Base-by-base conservation (phyloP, 2,113 vertebrate species). In the Spizaetus ornatus region DNA sequence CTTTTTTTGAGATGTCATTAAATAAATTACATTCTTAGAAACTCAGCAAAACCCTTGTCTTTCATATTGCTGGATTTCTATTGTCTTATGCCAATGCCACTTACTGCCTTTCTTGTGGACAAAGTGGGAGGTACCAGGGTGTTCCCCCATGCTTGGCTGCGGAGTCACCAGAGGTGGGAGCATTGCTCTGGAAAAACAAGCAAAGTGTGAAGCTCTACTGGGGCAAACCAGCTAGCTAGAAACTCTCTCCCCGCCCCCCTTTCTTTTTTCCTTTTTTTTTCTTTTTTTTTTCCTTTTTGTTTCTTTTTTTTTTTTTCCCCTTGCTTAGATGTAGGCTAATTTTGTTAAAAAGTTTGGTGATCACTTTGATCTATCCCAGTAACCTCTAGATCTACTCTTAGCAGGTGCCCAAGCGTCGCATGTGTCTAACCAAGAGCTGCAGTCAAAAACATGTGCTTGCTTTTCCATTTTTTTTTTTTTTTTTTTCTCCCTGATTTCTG, bases 121-220 rank as follows among this genome's bases (percentile, higher is more conserved):
- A 27, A 59, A 14, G 62, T 27, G 5, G 52, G 55, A 43, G 62
- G 53, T 23, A 29, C 25, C 11, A 4, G 17, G 4, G 25, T 40
- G 25, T 8, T 34, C n/a, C n/a, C 13, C 14, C 2, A 3, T 8
- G 71, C 71, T 66, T 3, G 3, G 50, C 23, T 14, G 13, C 1
- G 7, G 43, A 22, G 42, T 40, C 16, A 16, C 52, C 5, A 5
- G 34, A 20, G 53, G 14, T 25, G n/a, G 8, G 61, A 53, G 43
- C 10, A 4, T 23, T 20, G 10, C 25, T 61, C 10, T 23, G 62
- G 22, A 7, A 52, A 29, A 25, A 6, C 15, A 16, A 29, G 27
- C 27, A 12, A 29, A 45, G 31, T 3, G 0, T 15, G 11, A 20
- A 25, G 71, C 8, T 55, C 48, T 47, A 1, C 15, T 55, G 34